Evolutionary conservation across 2,113 vertebrate species (phyloP).

Genomic region (Muntiacus muntjak): DNA sequence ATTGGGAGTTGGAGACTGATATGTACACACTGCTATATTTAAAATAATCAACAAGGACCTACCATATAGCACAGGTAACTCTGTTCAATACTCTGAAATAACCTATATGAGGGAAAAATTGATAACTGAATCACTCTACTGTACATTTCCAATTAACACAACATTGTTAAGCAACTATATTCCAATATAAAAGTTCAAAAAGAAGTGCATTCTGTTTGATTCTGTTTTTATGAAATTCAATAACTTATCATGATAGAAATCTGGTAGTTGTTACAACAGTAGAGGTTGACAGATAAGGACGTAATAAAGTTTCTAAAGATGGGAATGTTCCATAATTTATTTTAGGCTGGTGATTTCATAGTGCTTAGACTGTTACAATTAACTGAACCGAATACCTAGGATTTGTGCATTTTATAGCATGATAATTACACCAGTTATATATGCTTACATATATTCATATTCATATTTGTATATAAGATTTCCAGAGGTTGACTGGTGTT

Average conservation of each 20-base stretch:
- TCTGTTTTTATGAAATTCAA: not conserved
- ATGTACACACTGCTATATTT: not conserved
- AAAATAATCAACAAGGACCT: not conserved
- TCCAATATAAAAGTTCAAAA: not conserved
- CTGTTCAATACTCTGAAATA: not conserved
- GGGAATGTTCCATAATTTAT: not conserved
- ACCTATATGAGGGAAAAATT: not conserved
- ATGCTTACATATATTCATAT: not conserved
- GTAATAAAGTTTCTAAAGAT: not conserved
- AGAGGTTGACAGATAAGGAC: not conserved
- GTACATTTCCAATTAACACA: not conserved
- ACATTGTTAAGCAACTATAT: not conserved
- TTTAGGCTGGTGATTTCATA: not conserved
- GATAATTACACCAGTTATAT: not conserved
- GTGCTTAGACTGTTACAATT: not conserved
- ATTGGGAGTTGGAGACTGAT: not conserved
- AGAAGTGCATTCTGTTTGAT: not conserved
- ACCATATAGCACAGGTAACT: not conserved
- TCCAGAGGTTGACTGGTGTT: not conserved
- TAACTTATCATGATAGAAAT: not conserved
- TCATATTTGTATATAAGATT: not conserved
- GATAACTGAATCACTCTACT: not conserved
- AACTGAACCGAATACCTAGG: not conserved
- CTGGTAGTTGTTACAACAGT: not conserved
- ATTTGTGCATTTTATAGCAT: not conserved